These are phyloP conservation scores for Ctenopoma multispine DNA, from an alignment of 2,797 vertebrate species.

Conservation along the genomic window DNA sequence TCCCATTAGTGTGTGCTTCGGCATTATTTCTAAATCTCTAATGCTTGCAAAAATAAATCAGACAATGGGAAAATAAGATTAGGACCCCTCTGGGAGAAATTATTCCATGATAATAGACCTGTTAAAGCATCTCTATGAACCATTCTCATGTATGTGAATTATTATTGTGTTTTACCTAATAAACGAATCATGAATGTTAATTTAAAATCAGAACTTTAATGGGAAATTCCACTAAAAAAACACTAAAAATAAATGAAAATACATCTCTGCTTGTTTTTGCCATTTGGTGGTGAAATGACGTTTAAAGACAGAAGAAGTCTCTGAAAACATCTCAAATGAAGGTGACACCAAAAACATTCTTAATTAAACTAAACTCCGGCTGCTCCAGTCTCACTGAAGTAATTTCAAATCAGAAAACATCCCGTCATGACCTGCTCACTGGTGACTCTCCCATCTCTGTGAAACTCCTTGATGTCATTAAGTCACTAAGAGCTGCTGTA, in stretches of 20 bases:
- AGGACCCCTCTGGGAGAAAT: neutral
- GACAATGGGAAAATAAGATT: slow-evolving; percentile 6
- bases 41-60: neutral
- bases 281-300: neutral
- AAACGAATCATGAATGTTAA: neutral
- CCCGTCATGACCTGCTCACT: neutral
- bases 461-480: neutral
- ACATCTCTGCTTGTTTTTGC: neutral
- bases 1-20: neutral
- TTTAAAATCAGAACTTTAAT: slow-evolving; percentile 1
- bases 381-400: neutral
- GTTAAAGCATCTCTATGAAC: neutral
- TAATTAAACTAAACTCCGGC: neutral
- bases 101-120: neutral
- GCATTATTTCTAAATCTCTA: neutral
- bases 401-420: neutral
- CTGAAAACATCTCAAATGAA: neutral
- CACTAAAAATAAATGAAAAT: neutral
- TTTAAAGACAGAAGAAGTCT: no score
- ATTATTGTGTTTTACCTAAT: neutral
- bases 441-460: neutral
- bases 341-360: neutral
- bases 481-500: slow-evolving; percentile 12
- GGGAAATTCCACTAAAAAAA: neutral
- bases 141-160: neutral